Conservation (phyloP, 2,888 invertebrate species). For the Diadegma fenestrale region DNA sequence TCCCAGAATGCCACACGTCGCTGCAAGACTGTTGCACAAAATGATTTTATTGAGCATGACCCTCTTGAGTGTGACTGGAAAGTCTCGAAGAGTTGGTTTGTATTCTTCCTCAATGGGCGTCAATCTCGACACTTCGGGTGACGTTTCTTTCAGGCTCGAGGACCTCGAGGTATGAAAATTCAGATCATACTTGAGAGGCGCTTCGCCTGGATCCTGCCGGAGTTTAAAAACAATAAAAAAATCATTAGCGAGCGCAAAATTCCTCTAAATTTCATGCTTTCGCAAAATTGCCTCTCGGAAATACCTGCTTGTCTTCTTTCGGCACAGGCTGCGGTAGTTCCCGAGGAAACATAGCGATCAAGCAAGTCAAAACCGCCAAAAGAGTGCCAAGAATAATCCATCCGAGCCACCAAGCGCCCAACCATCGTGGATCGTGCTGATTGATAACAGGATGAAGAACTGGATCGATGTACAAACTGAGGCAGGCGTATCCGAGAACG, state of each 20-base stretch:
- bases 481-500: constrained; percentile 85
- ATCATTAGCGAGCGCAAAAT: no score
- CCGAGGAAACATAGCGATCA: constrained; percentile 89
- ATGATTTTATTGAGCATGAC: constrained; percentile 89
- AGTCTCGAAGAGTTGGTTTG: constrained; percentile 85
- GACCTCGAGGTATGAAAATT: constrained; percentile 68
- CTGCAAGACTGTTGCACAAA: constrained; percentile 88
- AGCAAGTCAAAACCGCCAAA: constrained; percentile 87
- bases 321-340: constrained; percentile 84
- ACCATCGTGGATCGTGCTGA: constrained; percentile 89
- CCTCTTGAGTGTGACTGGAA: constrained; percentile 87
- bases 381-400: constrained; percentile 87
- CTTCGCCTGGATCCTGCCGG: constrained; percentile 76
- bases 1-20: constrained; percentile 88
- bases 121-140: constrained; percentile 63
- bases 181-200: constrained; percentile 76
- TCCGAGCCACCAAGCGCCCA: constrained; percentile 93
- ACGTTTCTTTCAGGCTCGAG: constrained; percentile 53
- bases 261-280: neutral
- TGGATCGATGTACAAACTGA: constrained; percentile 88
- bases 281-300: neutral
- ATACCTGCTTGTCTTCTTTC: constrained; percentile 51
- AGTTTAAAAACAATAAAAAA: neutral
- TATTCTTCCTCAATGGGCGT: constrained; percentile 67
- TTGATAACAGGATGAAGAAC: constrained; percentile 87